Percentiles rank a stretch among this genome's conserved stretches.
Evolutionary conservation across 2,888 invertebrate species (phyloP).

Genomic region (Andrena fulva): DNA sequence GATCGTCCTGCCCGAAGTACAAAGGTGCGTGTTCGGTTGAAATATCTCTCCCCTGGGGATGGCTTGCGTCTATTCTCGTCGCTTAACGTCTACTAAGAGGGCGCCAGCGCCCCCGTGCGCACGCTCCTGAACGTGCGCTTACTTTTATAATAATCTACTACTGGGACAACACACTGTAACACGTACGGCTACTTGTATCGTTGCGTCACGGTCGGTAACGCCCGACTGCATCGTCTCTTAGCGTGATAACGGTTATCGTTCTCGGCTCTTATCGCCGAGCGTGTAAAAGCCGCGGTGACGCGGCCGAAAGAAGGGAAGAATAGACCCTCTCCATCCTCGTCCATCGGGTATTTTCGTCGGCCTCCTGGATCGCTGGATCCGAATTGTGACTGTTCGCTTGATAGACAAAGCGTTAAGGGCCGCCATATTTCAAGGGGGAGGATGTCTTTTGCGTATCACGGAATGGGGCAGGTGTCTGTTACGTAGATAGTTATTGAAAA

Average conservation of each 20-base stretch:
- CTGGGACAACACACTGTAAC: constrained; percentile 17
- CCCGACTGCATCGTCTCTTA: constrained; percentile 29
- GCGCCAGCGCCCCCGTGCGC: constrained; percentile 69
- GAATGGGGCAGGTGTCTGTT: no score
- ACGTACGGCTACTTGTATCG: constrained; percentile 29
- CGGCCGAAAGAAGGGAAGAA: constrained; percentile 41
- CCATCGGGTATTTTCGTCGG: background rate
- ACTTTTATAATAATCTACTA: constrained; percentile 22
- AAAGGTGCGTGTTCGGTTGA: constrained; percentile 28
- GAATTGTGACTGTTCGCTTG: background rate
- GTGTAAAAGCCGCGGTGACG: constrained; percentile 12
- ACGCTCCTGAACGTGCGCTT: constrained; percentile 54
- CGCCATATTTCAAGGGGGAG: no score
- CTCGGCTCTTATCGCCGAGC: constrained; percentile 10
- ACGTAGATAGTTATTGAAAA: no score
- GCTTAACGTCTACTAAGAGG: constrained; percentile 63
- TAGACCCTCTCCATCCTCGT: constrained; percentile 1
- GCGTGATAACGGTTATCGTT: constrained; percentile 46
- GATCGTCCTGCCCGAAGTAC: constrained; percentile 36
- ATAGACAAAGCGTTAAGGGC: no score
- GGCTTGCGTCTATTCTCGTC: constrained; percentile 41
- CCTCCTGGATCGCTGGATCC: no score
- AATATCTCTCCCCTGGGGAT: constrained; percentile 13
- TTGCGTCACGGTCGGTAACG: constrained; percentile 29
- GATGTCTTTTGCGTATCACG: no score